Conservation (phyloP, 2,797 vertebrate species). For the Coracias cyanogaster region DNA sequence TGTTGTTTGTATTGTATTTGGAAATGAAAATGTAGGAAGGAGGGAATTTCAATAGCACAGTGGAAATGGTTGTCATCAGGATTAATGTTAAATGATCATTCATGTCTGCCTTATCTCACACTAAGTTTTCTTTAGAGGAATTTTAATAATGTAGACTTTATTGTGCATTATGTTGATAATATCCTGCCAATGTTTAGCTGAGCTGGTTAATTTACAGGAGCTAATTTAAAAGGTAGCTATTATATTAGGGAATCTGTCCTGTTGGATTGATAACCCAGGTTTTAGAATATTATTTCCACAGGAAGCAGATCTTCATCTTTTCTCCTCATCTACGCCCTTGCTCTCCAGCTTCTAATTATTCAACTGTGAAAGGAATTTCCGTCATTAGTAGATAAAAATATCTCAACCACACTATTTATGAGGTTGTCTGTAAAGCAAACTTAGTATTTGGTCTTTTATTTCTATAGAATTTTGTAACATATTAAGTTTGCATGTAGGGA, state of each 20-base stretch:
- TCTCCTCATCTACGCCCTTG: background rate
- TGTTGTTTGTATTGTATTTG: slow-evolving; percentile 50
- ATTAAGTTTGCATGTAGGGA: slow-evolving; percentile 15
- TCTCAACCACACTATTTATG: slow-evolving; percentile 5
- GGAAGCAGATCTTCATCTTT: slow-evolving; percentile 32
- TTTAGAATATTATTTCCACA: slow-evolving; percentile 60
- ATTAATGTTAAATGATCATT: slow-evolving; percentile 72
- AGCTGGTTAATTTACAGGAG: slow-evolving; percentile 60
- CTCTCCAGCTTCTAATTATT: slow-evolving; percentile 66
- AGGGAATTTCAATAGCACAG: slow-evolving; percentile 28
- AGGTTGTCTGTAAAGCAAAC: slow-evolving; percentile 19
- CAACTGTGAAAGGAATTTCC: background rate
- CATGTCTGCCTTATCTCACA: slow-evolving; percentile 36
- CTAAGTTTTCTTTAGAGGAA: slow-evolving; percentile 52
- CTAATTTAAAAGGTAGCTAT: slow-evolving; percentile 67
- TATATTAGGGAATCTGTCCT: slow-evolving; percentile 44
- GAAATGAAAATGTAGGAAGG: slow-evolving; percentile 59
- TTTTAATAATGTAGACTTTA: slow-evolving; percentile 71
- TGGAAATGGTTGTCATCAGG: slow-evolving; percentile 56
- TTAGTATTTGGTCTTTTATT: slow-evolving; percentile 20
- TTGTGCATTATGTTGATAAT: slow-evolving; percentile 56
- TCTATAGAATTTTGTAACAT: slow-evolving; percentile 38
- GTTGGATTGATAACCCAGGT: slow-evolving; percentile 45
- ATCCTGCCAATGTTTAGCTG: slow-evolving; percentile 46
- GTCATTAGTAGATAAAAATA: background rate